Evolutionary conservation across 2,113 vertebrate genomes (phyloP).

Genomic region (Columba livia): DNA sequence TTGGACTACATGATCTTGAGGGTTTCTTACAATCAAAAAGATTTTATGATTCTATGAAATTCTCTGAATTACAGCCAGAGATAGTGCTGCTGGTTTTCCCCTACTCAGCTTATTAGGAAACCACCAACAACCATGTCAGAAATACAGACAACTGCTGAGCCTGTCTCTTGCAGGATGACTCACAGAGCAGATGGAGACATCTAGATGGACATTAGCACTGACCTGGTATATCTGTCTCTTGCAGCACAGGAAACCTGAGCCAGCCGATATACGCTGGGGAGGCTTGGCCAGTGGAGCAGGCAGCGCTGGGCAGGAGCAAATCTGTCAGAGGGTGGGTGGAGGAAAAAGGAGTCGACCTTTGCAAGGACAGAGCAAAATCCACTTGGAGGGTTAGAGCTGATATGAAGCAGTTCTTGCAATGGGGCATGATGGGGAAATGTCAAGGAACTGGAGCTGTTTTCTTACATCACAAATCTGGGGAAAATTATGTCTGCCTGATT

Average conservation of each 20-base stretch:
- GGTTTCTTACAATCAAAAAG: too few species aligned
- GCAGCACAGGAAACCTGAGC: background rate
- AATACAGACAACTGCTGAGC: background rate
- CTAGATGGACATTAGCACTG: background rate
- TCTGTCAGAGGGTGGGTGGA: background rate
- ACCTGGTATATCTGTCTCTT: background rate
- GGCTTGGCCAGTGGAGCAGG: background rate
- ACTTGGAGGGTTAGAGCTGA: fast-evolving
- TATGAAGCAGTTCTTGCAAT: background rate
- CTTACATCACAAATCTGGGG: background rate
- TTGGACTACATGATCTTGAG: too few species aligned
- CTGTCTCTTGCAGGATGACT: background rate
- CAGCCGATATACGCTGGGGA: fast-evolving
- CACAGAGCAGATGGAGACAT: background rate
- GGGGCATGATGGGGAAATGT: fast-evolving
- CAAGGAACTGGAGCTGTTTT: background rate
- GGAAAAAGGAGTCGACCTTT: background rate
- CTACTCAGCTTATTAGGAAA: background rate
- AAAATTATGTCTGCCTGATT: background rate
- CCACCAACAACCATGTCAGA: background rate
- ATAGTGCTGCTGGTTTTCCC: background rate
- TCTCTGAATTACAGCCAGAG: background rate
- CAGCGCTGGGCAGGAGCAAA: background rate
- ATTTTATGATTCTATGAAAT: too few species aligned
- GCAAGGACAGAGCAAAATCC: background rate